Percentiles rank a stretch among this genome's conserved stretches.
Conservation (phyloP, 1,140 invertebrate genomes). For the Eriosoma lanigerum region DNA sequence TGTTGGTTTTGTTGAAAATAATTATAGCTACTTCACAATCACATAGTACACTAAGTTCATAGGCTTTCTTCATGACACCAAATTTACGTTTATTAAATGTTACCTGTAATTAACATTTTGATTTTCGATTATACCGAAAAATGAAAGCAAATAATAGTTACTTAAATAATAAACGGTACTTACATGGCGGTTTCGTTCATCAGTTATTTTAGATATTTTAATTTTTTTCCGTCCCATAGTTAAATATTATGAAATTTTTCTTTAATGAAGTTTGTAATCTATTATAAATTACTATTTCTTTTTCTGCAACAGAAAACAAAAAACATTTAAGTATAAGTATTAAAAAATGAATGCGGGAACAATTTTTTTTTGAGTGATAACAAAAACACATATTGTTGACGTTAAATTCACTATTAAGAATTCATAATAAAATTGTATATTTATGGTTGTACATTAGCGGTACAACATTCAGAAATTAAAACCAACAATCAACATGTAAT, state of each 20-base stretch:
- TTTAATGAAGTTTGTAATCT: too few species aligned
- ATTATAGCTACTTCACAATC: conserved; percentile 99
- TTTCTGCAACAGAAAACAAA: too few species aligned
- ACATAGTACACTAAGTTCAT: conserved; percentile 97
- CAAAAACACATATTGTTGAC: neutral
- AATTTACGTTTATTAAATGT: conserved; percentile 99
- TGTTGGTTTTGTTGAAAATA: conserved; percentile 99
- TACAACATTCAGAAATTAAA: too few species aligned
- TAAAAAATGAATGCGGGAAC: neutral
- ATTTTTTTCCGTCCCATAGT: conserved; percentile 99
- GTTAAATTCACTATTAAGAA: neutral
- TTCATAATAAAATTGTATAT: neutral
- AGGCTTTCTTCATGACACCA: conserved; percentile 99
- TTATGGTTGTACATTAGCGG: neutral
- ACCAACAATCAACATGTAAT: too few species aligned
- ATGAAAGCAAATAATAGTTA: too few species aligned
- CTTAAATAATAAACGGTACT: conserved; percentile 52
- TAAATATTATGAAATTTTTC: too few species aligned
- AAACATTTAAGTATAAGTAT: neutral
- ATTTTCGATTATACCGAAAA: neutral
- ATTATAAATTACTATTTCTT: too few species aligned
- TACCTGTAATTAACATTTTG: conserved; percentile 70
- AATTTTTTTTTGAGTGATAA: neutral
- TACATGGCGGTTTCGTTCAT: conserved; percentile 98
- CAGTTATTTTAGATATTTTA: conserved; percentile 98